Base-by-base conservation (phyloP, 2,797 vertebrate genomes). In the Choloepus didactylus region DNA sequence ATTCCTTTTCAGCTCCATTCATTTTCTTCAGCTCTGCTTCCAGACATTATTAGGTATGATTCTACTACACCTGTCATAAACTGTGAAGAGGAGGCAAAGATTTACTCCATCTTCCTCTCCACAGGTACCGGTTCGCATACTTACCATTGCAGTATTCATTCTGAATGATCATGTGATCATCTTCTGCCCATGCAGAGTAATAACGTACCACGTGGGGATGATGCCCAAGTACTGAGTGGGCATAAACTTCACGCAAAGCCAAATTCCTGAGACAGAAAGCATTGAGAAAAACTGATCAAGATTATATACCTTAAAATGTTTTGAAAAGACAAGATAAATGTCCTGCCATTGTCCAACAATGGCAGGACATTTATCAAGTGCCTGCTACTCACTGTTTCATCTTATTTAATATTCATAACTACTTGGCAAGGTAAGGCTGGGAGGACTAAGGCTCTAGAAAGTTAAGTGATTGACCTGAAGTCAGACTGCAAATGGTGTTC, bases 191-290 rank as follows among this genome's bases (percentile, higher is more conserved):
- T 0, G 99, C 99, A 0, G 99, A 99, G 96, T 99, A 99, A 98
- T 99, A 99, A 41, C 99, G 99, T 6, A 99, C 99, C 9, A 99
- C 99, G 0, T 99, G 99, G 12, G 99, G 99, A 94, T 99, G 99
- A 96, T 99, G 99, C 1, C 99, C 99, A 2, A 99, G 99, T 79
- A 99, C 99, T 0, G 99, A 99, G 0, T 99, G 99, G 23, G 99
- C 99, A n/a, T 99, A 99, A 23, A 99, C 99, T 97, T 99, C 99
- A 0, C 99, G 99, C 79, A 99, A 97, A 1, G 99, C 99, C 97
- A 98, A 97, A 97, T 99, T 99, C 98, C 99, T 99, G 44, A 95
- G 87, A 93, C 3, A 56, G n/a, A 72, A 21, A 83, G 89, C 19
- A 93, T 3, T 2, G 29, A 93, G 38, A 89, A 82, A n/a, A 49